Evolutionary conservation across 1,140 invertebrate species (phyloP), one percentile per base, ranked within the genome.

Genomic region (Drosophila trapezifrons): DNA sequence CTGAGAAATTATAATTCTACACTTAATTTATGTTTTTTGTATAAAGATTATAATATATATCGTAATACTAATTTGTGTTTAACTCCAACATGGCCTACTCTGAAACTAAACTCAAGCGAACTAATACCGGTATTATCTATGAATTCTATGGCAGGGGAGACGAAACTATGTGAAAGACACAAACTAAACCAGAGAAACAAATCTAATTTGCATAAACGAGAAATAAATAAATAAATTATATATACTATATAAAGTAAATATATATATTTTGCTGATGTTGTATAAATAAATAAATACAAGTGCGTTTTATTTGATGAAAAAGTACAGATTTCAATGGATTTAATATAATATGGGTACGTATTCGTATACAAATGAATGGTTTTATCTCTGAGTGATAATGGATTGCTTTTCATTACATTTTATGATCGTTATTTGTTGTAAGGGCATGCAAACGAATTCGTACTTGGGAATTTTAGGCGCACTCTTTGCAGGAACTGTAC

Each of bases 51-150:
- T 58, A 58, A 70, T 66, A 76, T 76, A 76, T 20, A 38, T 32
- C 51, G 56, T 52, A 59, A 60, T 47, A 40, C 29, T 42, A 62
- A 64, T 58, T 65, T 63, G 63, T 64, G 56, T 80, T 78, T 76
- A 65, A 72, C 66, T 59, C 57, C 51, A 69, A 70, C 55, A 63
- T 59, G 52, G 52, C 69, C 78, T 78, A 42, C 55, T 64, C 63
- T 65, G 62, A 67, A 86, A 76, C 57, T 76, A 58, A 81, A 77
- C 81, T 85, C 78, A 85, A 71, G 60, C 82, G 69, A 86, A 81
- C 76, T 80, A 77, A 51, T 73, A 76, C 63, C 63, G 52, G 73
- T 76, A 81, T 78, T 85, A 85, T 81, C 60, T 76, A 72, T 65
- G 49, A 56, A 70, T 38, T 80, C 65, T 52, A 74, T 71, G 67